Evolutionary conservation across 2,113 vertebrate genomes (phyloP).

Genomic region (Callithrix jacchus): DNA sequence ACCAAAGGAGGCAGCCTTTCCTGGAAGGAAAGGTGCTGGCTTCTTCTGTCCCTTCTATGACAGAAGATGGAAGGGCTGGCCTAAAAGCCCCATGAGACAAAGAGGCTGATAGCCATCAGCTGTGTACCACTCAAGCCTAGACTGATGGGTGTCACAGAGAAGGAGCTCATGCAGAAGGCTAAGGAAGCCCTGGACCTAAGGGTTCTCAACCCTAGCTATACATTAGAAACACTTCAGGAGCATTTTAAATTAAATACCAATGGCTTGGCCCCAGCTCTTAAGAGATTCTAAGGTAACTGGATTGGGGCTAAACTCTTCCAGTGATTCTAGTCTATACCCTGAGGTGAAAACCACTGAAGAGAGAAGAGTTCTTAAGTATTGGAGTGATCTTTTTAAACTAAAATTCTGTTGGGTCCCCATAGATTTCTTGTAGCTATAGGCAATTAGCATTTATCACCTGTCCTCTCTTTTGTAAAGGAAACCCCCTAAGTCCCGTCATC

Average conservation of each 20-base stretch:
- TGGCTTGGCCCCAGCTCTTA: not conserved
- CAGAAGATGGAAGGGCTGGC: not conserved
- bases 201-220: not conserved
- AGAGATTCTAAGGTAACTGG: not conserved
- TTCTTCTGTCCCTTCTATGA: not conserved
- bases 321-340: not conserved
- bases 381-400: not conserved
- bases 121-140: not conserved
- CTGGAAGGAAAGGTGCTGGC: not conserved
- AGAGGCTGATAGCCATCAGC: not conserved
- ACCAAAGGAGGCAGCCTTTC: not conserved
- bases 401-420: not conserved
- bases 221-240: not conserved
- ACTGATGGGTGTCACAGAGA: not conserved
- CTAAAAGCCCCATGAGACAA: not conserved
- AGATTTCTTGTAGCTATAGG: not conserved
- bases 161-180: not conserved
- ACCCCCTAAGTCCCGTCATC: not conserved
- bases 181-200: not conserved
- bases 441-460: not conserved
- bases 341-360: not conserved
- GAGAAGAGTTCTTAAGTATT: not conserved
- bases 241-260: not conserved
- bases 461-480: not conserved
- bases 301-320: not conserved